phyloP scores from a whole-genome alignment of 2,113 vertebrate genomes.

The Ovibos moschatus region DNA sequence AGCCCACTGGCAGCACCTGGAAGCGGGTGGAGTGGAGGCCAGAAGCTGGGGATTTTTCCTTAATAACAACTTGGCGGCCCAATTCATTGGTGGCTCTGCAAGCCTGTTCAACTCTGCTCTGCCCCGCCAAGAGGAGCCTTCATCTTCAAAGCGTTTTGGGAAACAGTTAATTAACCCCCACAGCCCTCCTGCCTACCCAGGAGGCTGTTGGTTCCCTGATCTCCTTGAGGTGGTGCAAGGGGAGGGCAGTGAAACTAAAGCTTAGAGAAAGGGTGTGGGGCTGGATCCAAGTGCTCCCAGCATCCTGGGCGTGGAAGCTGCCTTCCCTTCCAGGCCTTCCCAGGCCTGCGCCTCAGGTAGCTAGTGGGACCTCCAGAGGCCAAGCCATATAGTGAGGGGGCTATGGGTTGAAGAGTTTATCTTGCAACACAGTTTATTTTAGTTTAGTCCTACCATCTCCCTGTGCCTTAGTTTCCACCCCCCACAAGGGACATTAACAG shows the following conservation, averaged over 20 bases:
- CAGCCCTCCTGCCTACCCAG: conserved; percentile 20
- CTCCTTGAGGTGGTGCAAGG: neutral
- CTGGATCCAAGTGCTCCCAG: neutral
- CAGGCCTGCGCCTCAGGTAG: neutral
- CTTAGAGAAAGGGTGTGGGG: neutral
- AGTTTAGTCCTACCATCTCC: neutral
- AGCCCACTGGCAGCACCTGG: conserved; percentile 39
- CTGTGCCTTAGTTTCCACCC: neutral
- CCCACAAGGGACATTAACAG: neutral
- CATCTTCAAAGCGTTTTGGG: conserved; percentile 71
- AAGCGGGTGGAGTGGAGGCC: conserved; percentile 12
- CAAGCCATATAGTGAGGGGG: neutral
- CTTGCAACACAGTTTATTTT: conserved; percentile 16
- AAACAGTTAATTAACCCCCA: conserved; percentile 71
- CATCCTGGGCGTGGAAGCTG: neutral
- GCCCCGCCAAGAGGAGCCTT: conserved; percentile 19
- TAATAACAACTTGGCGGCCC: conserved; percentile 64
- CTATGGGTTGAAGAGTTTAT: neutral
- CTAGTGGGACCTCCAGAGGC: neutral
- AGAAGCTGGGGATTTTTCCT: conserved; percentile 62
- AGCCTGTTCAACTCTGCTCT: neutral
- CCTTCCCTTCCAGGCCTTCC: neutral
- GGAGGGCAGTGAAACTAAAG: neutral
- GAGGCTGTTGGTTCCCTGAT: conserved; percentile 18
- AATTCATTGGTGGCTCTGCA: conserved; percentile 43